These are phyloP conservation scores for Apoda limacodes DNA, from an alignment of 2,888 invertebrate genomes.

Conservation along the genomic window DNA sequence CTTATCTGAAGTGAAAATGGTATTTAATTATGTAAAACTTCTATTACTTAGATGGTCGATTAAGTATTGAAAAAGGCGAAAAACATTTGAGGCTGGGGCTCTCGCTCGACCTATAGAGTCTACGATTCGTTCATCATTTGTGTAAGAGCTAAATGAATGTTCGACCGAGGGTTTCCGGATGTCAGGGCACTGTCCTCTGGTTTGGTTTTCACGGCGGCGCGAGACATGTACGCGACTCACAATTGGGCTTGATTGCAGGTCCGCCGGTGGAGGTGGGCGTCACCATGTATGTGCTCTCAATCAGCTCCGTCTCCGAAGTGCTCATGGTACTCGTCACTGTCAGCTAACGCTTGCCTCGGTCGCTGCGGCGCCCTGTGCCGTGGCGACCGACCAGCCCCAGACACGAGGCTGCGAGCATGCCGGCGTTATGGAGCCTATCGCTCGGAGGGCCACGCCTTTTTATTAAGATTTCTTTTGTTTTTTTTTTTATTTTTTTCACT, in stretches of 20 bases:
- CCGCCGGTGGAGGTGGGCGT: conserved; percentile 97
- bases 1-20: conserved; percentile 87
- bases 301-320: conserved; percentile 97
- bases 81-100: conserved; percentile 24
- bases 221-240: conserved; percentile 44
- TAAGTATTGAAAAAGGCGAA: conserved; percentile 27
- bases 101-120: conserved; percentile 34
- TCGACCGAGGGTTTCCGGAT: conserved; percentile 33
- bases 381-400: conserved; percentile 59
- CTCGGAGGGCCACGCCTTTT: conserved; percentile 32
- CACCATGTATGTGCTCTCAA: conserved; percentile 98
- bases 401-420: conserved; percentile 61
- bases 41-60: conserved; percentile 39
- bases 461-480: conserved; percentile 5
- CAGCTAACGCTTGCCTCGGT: conserved; percentile 25
- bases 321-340: conserved; percentile 81
- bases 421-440: conserved; percentile 40
- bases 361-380: conserved; percentile 28
- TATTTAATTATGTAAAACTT: conserved; percentile 53
- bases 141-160: conserved; percentile 23
- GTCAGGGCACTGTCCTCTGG: conserved; percentile 38
- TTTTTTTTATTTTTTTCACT: conserved; percentile 5
- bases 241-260: conserved; percentile 83
- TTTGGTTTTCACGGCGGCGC: conserved; percentile 47
- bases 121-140: no score